Conservation (phyloP, 2,113 vertebrate species). For the Chaetodon auriga region DNA sequence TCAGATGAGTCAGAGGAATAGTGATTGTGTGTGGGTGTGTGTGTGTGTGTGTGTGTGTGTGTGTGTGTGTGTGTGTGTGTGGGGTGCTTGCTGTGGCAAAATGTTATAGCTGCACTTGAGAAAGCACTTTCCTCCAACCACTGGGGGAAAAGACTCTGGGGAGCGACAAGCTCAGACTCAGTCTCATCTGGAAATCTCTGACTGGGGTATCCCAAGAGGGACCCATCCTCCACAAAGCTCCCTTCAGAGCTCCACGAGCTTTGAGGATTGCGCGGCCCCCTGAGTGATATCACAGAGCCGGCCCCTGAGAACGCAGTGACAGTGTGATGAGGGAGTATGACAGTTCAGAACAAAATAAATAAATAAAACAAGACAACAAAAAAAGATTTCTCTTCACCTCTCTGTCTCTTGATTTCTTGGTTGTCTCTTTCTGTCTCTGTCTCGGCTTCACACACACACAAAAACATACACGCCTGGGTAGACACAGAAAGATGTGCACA, state of each 20-base stretch:
- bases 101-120: constrained; percentile 68
- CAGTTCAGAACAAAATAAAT: constrained; percentile 43
- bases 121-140: constrained; percentile 67
- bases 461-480: neutral
- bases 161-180: constrained; percentile 67
- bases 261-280: constrained; percentile 44
- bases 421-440: constrained; percentile 40
- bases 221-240: constrained; percentile 47
- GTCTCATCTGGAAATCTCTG: constrained; percentile 67
- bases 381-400: constrained; percentile 41
- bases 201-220: constrained; percentile 60
- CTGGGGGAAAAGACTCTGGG: constrained; percentile 57
- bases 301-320: constrained; percentile 43
- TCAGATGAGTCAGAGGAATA: constrained; percentile 60
- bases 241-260: constrained; percentile 47
- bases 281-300: constrained; percentile 49
- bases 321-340: constrained; percentile 47
- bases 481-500: neutral
- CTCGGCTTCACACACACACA: neutral
- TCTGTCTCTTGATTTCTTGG: constrained; percentile 39
- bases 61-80: constrained; percentile 25
- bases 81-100: constrained; percentile 52
- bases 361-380: constrained; percentile 49
- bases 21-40: constrained; percentile 19
- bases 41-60: constrained; percentile 10